phyloP scores from a whole-genome alignment of 1,140 invertebrate species.

The Paracyclopina nana region DNA sequence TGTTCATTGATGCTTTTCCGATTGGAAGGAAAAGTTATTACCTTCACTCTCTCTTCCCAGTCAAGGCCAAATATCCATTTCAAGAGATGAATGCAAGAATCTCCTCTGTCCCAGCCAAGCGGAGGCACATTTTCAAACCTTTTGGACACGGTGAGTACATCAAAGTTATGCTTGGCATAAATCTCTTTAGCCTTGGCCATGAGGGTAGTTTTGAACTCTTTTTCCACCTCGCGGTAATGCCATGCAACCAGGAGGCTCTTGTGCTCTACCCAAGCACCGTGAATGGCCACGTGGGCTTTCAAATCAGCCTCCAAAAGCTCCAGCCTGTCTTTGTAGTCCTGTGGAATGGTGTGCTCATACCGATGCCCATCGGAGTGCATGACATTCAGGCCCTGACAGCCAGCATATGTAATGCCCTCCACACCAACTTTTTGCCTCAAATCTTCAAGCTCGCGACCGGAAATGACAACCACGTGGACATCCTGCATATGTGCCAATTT shows the following conservation, averaged over 20 bases:
- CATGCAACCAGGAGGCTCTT: conserved; percentile 41
- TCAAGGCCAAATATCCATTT: conserved; percentile 63
- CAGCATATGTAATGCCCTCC: conserved; percentile 66
- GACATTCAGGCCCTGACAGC: conserved; percentile 72
- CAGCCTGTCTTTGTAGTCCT: conserved; percentile 59
- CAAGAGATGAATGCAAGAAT: conserved; percentile 10
- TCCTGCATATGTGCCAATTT: conserved; percentile 64
- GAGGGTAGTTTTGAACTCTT: conserved; percentile 33
- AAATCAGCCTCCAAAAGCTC: conserved; percentile 49
- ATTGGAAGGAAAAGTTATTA: not conserved
- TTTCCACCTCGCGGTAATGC: conserved; percentile 34
- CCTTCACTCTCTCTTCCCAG: conserved; percentile 50
- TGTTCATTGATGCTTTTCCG: not conserved
- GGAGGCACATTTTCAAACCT: conserved; percentile 40
- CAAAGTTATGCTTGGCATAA: conserved; percentile 50
- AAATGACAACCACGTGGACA: conserved; percentile 68
- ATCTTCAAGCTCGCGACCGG: conserved; percentile 63
- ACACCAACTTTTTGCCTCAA: conserved; percentile 75
- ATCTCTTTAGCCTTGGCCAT: conserved; percentile 43
- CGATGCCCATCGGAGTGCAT: conserved; percentile 69
- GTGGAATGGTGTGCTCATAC: conserved; percentile 72
- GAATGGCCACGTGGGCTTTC: conserved; percentile 59
- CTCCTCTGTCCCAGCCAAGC: conserved; percentile 4
- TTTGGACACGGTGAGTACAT: conserved; percentile 50
- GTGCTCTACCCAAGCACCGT: conserved; percentile 79